Percentiles rank a stretch among this genome's conserved stretches.
phyloP scores from a whole-genome alignment of 2,113 vertebrate genomes.

The Myotis lucifugus region DNA sequence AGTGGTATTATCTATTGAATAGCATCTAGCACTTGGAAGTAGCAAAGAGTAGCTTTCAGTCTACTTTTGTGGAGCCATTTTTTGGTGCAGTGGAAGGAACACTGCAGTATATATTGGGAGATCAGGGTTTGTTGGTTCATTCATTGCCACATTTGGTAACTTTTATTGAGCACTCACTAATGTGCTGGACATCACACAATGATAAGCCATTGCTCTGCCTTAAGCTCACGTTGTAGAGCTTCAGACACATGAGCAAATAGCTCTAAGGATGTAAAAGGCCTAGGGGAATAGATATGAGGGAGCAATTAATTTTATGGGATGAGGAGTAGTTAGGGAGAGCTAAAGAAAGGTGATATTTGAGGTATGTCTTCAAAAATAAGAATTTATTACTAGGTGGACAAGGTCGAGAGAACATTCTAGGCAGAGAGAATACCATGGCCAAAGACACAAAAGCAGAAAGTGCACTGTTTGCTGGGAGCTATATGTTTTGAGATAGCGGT shows the following conservation, averaged over 20 bases:
- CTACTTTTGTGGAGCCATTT: not conserved
- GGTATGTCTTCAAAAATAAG: conserved; percentile 7
- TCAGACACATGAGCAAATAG: not conserved
- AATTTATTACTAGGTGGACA: conserved; percentile 5
- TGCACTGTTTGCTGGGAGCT: not conserved
- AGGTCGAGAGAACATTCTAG: conserved; percentile 27
- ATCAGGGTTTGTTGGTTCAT: not conserved
- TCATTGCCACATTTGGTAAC: not conserved
- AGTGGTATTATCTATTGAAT: not conserved
- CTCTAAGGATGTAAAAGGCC: not conserved
- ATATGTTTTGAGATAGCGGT: not conserved
- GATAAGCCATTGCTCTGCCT: not conserved
- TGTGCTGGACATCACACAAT: not conserved
- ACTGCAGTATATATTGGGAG: not conserved
- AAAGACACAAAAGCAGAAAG: not conserved
- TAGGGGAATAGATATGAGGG: not conserved
- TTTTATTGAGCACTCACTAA: not conserved
- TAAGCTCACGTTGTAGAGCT: not conserved
- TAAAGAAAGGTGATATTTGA: conserved; percentile 33
- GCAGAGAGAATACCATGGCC: not conserved
- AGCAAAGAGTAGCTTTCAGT: not conserved
- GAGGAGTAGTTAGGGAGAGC: not conserved
- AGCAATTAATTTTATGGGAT: not conserved
- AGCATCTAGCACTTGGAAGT: not conserved
- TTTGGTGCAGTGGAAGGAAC: not conserved